Base-by-base conservation (phyloP, 2,888 invertebrate genomes). In the Sinotaia quadrata region DNA sequence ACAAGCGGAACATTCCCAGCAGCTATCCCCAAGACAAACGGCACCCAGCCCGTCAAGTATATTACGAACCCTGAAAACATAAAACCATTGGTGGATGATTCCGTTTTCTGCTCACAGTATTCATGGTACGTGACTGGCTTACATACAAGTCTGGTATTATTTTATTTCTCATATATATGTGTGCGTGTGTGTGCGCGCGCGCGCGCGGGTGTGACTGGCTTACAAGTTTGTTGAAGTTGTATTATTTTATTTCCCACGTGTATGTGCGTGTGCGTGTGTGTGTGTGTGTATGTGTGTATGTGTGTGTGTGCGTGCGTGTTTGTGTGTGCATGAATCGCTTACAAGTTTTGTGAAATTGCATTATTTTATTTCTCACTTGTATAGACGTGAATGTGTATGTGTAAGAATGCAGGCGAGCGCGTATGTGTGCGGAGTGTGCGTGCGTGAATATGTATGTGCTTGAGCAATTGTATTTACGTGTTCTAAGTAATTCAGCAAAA, bases 391-490 rank as follows among this genome's bases (percentile, higher is more conserved):
- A n/a, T 34, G 21, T 57, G n/a, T 57, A 37, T 57, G 21, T 57
- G 57, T 57, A 27, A 36, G 33, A 33, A 21, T 31, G 33, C 15
- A 15, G 36, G 37, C 29, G 37, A 37, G 4, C 29, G 15, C 41
- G 37, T 4, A 29, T 37, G 27, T 24, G 54, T 34, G 57, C 37
- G 21, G 36, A 24, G 57, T 57, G 36, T 57, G 57, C 37, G 33
- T 54, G 31, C 34, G 54, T 54, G 31, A n/a, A 21, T 54, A 2
- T 54, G 21, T 57, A 37, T 54, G 54, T 31, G 31, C n/a, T n/a
- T n/a, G n/a, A n/a, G n/a, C n/a, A n/a, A n/a, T n/a, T n/a, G n/a
- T n/a, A n/a, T n/a, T n/a, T n/a, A 24, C 24, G 49, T 49, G 49
- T 52, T 52, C 29, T 52, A 31, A 29, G 27, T 52, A 31, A 29